Evolutionary conservation across 2,113 vertebrate species (phyloP).

Genomic region (Anguilla rostrata): DNA sequence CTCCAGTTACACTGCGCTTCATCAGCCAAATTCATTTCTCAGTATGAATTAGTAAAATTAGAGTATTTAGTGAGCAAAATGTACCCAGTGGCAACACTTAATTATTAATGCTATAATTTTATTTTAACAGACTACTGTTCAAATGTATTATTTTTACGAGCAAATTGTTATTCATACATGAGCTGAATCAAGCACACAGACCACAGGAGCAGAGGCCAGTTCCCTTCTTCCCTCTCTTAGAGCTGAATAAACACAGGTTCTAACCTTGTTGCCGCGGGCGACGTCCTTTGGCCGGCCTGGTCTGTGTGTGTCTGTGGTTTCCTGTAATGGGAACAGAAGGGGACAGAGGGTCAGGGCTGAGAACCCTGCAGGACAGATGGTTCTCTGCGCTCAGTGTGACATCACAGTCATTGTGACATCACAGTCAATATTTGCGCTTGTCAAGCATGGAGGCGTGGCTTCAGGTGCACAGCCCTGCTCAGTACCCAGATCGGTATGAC

Average conservation of each 20-base stretch:
- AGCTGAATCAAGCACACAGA: not conserved
- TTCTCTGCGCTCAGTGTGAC: not conserved
- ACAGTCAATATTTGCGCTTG: not conserved
- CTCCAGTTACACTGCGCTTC: not conserved
- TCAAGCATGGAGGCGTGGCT: too few relatives aligned
- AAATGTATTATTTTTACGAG: not conserved
- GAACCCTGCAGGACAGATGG: too few relatives aligned
- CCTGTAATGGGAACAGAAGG: slow-evolving; percentile 7
- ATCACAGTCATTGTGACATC: slow-evolving; percentile 10
- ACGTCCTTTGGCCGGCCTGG: not conserved
- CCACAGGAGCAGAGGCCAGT: not conserved
- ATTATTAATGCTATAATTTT: not conserved
- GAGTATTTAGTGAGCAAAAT: not conserved
- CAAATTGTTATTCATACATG: not conserved
- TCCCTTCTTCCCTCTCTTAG: not conserved
- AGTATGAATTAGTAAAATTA: not conserved
- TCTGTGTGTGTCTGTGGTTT: not conserved
- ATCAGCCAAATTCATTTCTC: not conserved
- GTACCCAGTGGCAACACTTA: not conserved
- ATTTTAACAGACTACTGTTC: not conserved
- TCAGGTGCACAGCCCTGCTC: too few relatives aligned
- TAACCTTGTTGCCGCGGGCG: slow-evolving; percentile 6
- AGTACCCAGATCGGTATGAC: too few relatives aligned
- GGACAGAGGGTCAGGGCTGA: not conserved
- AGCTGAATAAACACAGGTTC: not conserved